phyloP scores from a whole-genome alignment of 2,113 vertebrate genomes.

The Pristiophorus japonicus region DNA sequence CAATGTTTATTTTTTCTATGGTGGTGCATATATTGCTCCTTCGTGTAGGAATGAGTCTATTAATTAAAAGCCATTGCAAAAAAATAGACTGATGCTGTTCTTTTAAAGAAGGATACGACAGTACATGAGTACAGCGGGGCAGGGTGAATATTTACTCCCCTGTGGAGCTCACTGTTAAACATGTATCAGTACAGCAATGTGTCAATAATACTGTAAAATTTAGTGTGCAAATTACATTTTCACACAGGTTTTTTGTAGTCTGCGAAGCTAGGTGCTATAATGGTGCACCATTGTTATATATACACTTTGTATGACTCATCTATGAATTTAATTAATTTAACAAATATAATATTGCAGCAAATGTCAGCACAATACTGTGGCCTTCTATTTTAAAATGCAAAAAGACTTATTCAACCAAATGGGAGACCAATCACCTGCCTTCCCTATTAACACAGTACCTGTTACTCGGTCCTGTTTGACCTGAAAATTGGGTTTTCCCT shows the following conservation, averaged over 20 bases:
- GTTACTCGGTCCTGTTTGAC: neutral
- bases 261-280: neutral
- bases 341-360: neutral
- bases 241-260: neutral
- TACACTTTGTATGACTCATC: neutral
- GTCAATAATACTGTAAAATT: neutral
- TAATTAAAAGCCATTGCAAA: too few relatives aligned
- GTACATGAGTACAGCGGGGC: too few relatives aligned
- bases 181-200: neutral
- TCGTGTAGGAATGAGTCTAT: too few relatives aligned
- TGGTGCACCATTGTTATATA: neutral
- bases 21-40: too few relatives aligned
- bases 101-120: too few relatives aligned
- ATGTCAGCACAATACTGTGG: neutral
- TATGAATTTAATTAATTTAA: neutral
- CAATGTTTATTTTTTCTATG: too few relatives aligned
- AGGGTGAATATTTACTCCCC: neutral
- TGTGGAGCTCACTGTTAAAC: neutral
- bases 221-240: neutral
- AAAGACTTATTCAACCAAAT: neutral
- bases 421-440: neutral
- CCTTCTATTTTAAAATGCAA: neutral
- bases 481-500: neutral
- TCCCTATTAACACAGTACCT: neutral
- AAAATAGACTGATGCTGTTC: too few relatives aligned